Percentiles rank a stretch among this genome's conserved stretches.
These are phyloP conservation scores for Leptoclinus maculatus DNA, from an alignment of 2,797 vertebrate genomes.

Conservation along the genomic window DNA sequence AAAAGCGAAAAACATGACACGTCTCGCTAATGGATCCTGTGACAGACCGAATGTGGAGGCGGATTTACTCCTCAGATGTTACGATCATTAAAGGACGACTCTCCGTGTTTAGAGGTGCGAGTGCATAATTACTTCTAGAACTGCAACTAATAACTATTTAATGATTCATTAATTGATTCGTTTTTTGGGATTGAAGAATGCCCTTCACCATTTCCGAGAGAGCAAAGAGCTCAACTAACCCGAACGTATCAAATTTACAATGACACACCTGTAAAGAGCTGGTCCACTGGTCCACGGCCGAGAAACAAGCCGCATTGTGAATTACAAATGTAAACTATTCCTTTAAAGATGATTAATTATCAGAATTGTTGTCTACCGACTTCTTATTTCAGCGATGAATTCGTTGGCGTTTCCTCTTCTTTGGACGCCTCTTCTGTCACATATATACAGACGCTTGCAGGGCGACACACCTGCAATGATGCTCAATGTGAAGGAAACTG, in stretches of 20 bases:
- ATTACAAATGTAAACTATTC: too few species aligned
- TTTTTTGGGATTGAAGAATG: background rate
- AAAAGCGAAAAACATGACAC: slow-evolving; percentile 26
- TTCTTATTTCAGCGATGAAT: background rate
- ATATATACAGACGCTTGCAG: background rate
- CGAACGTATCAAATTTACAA: too few species aligned
- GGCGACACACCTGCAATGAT: slow-evolving; percentile 29
- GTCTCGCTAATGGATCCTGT: background rate
- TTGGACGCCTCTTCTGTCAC: slow-evolving; percentile 10
- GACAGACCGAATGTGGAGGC: background rate
- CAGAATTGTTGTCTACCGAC: background rate
- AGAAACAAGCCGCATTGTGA: too few species aligned
- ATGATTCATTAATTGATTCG: background rate
- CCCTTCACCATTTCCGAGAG: background rate
- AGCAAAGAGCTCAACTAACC: too few species aligned
- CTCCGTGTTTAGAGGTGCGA: background rate
- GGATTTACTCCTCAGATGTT: background rate
- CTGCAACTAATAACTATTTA: background rate
- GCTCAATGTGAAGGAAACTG: slow-evolving; percentile 36
- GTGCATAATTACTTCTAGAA: background rate
- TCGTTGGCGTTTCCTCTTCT: background rate
- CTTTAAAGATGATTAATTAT: background rate
- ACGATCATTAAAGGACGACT: background rate
- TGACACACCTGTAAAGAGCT: too few species aligned
- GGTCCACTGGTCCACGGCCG: too few species aligned